A percentile compares a stretch with the other conserved stretches of the same genome.
phyloP scores from a whole-genome alignment of 1,140 invertebrate genomes.

The Eurosta solidaginis region DNA sequence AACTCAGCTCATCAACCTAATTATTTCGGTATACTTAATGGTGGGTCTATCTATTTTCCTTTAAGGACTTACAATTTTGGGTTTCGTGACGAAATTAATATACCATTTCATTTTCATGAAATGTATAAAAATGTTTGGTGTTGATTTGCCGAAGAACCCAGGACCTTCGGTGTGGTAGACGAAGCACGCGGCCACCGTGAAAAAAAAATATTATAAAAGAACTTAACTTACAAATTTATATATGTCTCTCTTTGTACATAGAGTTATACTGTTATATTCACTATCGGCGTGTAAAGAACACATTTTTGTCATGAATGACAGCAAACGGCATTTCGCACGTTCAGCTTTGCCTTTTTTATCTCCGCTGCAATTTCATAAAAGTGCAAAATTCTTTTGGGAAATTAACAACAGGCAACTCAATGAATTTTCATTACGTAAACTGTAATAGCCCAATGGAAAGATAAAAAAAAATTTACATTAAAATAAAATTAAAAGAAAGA shows the following conservation, averaged over 20 bases:
- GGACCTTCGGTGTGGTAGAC: no score
- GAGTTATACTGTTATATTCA: neutral
- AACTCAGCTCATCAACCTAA: no score
- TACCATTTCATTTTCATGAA: no score
- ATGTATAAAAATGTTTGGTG: no score
- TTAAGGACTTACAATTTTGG: no score
- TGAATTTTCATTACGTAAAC: conserved; percentile 14
- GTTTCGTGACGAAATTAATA: no score
- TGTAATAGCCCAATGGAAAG: neutral
- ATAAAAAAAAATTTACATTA: neutral
- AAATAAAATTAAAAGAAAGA: neutral
- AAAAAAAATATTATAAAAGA: no score
- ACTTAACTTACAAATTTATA: no score
- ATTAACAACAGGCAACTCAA: conserved; percentile 25
- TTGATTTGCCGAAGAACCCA: no score
- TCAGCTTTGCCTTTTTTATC: neutral
- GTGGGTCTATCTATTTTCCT: no score
- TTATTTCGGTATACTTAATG: no score
- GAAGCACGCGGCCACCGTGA: no score
- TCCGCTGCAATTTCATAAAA: neutral
- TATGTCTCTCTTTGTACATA: neutral
- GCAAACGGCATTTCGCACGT: neutral
- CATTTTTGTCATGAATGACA: neutral
- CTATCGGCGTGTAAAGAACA: neutral
- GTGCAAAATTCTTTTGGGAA: conserved; percentile 27